A percentile compares a stretch with the other conserved stretches of the same genome.
phyloP scores from a whole-genome alignment of 2,888 invertebrate species.

The Baronia brevicornis region DNA sequence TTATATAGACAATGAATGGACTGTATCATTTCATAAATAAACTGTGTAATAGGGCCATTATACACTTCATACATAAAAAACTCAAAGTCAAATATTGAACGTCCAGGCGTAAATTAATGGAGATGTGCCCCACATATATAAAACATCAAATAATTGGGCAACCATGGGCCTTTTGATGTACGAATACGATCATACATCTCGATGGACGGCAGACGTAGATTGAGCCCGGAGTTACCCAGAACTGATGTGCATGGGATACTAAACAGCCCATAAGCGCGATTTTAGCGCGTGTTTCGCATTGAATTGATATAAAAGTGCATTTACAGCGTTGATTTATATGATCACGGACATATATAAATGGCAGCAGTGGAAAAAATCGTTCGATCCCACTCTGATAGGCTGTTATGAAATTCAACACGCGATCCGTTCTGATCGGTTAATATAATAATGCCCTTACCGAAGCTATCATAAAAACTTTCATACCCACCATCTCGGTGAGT shows the following conservation, averaged over 20 bases:
- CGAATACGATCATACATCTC: constrained; percentile 30
- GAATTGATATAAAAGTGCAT: constrained; percentile 28
- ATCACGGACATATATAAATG: constrained; percentile 25
- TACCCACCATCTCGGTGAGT: too few species aligned
- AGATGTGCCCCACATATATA: constrained; percentile 15
- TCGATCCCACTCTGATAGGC: constrained; percentile 15
- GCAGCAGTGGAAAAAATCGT: constrained; percentile 29
- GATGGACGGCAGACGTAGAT: constrained; percentile 31
- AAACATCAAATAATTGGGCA: constrained; percentile 33
- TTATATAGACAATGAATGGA: too few species aligned
- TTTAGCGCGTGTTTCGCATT: constrained; percentile 34
- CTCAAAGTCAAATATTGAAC: too few species aligned
- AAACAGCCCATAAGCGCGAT: constrained; percentile 32
- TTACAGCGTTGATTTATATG: constrained; percentile 17
- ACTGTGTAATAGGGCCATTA: too few species aligned
- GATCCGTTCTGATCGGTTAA: too few species aligned
- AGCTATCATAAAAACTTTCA: too few species aligned
- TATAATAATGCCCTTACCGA: too few species aligned
- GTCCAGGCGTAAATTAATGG: constrained; percentile 18
- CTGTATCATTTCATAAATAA: too few species aligned
- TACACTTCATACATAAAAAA: too few species aligned
- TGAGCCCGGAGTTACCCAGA: constrained; percentile 23
- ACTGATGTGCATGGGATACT: constrained; percentile 19
- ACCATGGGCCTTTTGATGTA: constrained; percentile 12
- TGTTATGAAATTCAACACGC: constrained; percentile 12